Evolutionary conservation across 2,113 vertebrate species (phyloP), one percentile per base, ranked within the genome.

Genomic region (Damaliscus lunatus): DNA sequence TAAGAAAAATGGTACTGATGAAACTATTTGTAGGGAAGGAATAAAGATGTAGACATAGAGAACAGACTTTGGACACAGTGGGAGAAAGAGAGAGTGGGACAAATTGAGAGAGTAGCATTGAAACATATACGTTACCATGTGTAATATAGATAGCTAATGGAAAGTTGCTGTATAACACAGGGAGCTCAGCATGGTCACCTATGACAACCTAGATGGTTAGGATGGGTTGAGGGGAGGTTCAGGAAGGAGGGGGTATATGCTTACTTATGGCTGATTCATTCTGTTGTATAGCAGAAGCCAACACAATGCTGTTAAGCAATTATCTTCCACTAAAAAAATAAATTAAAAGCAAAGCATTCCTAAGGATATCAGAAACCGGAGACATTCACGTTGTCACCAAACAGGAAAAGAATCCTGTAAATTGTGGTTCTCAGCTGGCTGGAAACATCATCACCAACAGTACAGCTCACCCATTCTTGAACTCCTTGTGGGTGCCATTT

Each of bases 401-500:
- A 53, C 14, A 48, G 55, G 62, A 94, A 88, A 53, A 77, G 4
- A 9, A 50, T 27, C 4, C 25, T 10, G 11, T 13, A 59, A 40
- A 57, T 74, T 33, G 60, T 21, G 9, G 6, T 74, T 83, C n/a
- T 52, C 31, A 48, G n/a, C 15, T 46, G 29, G 1, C 55, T 60
- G 48, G 31, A 55, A 16, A 59, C 40, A 11, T 8, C 17, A 46
- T 17, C 36, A 52, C 52, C 17, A 50, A 52, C 5, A 36, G 11
- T 3, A 16, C 33, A 3, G 16, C 21, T 60, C 53, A 48, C 55
- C 6, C 27, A 59, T 83, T 5, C 19, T 7, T 60, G 36, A 21
- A 31, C 14, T 33, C 5, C 13, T 23, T 31, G 12, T 5, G 5
- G 0, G 3, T 71, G 2, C 2, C 5, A 11, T 78, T 90, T 89